Evolutionary conservation across 2,888 invertebrate species (phyloP).

Genomic region (Drosophila kanekoi): DNA sequence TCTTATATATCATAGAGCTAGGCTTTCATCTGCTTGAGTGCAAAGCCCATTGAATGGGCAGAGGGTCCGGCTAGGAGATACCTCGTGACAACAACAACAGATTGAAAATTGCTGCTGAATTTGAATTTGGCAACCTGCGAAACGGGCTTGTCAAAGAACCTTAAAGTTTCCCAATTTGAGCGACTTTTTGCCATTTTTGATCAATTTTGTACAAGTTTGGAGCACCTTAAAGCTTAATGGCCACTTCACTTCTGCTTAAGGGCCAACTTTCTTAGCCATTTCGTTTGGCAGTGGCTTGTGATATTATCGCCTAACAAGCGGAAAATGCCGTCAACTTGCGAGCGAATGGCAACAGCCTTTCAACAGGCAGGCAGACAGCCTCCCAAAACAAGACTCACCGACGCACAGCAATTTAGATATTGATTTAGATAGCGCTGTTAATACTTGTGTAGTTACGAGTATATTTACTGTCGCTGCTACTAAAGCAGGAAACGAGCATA

Average conservation of each 20-base stretch:
- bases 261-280: constrained; percentile 36
- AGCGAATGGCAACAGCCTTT: constrained; percentile 19
- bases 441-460: constrained; percentile 36
- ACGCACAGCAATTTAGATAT: constrained; percentile 68
- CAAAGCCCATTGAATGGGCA: no score
- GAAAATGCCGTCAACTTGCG: constrained; percentile 51
- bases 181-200: no score
- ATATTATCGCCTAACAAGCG: constrained; percentile 67
- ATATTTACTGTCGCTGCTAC: constrained; percentile 10
- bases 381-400: constrained; percentile 16
- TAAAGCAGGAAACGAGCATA: neutral
- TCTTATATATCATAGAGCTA: no score
- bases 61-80: no score
- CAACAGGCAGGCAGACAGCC: constrained; percentile 8
- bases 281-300: constrained; percentile 37
- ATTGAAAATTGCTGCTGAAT: neutral
- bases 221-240: constrained; percentile 33
- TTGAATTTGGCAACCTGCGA: no score
- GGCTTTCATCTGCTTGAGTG: no score
- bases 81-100: no score
- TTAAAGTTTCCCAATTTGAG: constrained; percentile 2
- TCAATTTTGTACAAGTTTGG: neutral
- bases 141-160: neutral
- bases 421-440: constrained; percentile 64
- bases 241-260: constrained; percentile 22